phyloP scores from a whole-genome alignment of 2,113 vertebrate species.

The Chrysochloris asiatica region DNA sequence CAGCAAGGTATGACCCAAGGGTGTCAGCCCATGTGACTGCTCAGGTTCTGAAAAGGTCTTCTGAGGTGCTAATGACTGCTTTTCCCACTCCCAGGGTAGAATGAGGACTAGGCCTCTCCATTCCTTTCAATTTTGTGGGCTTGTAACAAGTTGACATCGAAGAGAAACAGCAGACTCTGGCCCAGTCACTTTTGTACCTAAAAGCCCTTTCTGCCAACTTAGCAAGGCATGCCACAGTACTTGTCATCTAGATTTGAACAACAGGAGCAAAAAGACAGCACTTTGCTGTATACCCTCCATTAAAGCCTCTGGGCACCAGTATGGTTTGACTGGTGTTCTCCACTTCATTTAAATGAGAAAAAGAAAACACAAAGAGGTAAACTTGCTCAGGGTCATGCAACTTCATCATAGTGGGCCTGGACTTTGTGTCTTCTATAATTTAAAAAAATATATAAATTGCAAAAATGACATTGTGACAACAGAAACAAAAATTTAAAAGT shows the following conservation, averaged over 20 bases:
- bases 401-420: neutral
- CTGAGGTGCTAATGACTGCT: neutral
- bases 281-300: neutral
- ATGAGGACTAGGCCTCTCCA: fast-evolving
- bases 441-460: neutral
- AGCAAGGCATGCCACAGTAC: fast-evolving
- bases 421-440: neutral
- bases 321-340: neutral
- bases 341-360: neutral
- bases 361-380: neutral
- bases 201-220: neutral
- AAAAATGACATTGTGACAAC: neutral
- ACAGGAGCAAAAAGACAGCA: fast-evolving
- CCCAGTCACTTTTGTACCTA: fast-evolving
- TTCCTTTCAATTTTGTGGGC: neutral
- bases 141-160: neutral
- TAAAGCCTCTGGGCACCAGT: fast-evolving
- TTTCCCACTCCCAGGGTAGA: neutral
- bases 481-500: neutral
- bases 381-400: neutral
- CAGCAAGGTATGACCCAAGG: fast-evolving
- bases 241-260: neutral
- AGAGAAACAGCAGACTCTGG: neutral
- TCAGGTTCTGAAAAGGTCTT: neutral
- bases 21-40: neutral